Conservation (phyloP, 37 sponge, comb jelly and placozoan species). For the Theonella swinhoei region DNA sequence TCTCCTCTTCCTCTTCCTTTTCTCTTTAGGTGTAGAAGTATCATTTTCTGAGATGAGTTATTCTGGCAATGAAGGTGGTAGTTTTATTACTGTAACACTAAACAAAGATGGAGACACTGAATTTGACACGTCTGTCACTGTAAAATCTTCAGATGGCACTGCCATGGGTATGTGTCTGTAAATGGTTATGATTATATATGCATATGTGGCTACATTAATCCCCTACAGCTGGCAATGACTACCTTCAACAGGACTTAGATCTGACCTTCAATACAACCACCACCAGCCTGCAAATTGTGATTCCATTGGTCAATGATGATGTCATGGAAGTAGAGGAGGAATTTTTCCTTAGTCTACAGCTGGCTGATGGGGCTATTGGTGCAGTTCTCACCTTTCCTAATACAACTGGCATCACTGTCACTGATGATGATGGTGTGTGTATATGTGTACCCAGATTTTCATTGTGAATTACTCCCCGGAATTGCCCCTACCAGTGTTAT, state of each 20-base stretch:
- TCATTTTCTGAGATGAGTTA: neutral
- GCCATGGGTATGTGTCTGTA: neutral
- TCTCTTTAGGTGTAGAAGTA: neutral
- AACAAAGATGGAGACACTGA: neutral
- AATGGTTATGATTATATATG: too few relatives aligned
- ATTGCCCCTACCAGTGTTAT: too few relatives aligned
- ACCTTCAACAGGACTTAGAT: neutral
- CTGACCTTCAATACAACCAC: neutral
- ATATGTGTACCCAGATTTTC: too few relatives aligned
- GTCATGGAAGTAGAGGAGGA: neutral
- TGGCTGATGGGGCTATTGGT: neutral
- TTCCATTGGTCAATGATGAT: neutral
- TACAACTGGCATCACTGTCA: neutral
- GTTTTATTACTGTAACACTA: neutral
- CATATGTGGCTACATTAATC: too few relatives aligned
- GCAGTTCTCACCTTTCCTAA: neutral
- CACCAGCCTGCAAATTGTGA: neutral
- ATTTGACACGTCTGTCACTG: neutral
- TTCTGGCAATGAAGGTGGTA: neutral
- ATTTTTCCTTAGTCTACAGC: neutral
- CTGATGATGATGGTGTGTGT: neutral
- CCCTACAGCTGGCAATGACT: neutral
- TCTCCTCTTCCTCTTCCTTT: neutral
- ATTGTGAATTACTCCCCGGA: too few relatives aligned
- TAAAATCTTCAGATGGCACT: neutral